Conservation (phyloP, 2,797 vertebrate genomes). For the Toxotes lorentzi region DNA sequence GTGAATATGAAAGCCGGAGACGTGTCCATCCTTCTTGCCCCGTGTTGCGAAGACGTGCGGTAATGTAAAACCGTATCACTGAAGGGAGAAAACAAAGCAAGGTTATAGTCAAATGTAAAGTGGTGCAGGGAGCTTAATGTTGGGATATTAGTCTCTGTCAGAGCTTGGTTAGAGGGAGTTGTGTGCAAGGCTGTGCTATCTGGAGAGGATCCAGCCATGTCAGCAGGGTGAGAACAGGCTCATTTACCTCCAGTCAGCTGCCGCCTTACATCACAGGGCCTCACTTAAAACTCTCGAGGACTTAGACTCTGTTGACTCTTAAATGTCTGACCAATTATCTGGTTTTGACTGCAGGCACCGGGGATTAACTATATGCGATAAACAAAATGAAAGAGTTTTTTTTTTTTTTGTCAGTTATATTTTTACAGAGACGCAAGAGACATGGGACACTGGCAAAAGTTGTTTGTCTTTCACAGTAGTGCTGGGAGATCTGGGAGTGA, state of each 20-base stretch:
- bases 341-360: constrained; percentile 18
- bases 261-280: constrained; percentile 64
- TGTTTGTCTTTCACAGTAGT: constrained; percentile 38
- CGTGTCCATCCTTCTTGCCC: constrained; percentile 28
- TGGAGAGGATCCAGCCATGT: constrained; percentile 77
- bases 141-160: constrained; percentile 80
- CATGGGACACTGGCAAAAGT: constrained; percentile 14
- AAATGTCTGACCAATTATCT: constrained; percentile 44
- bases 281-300: constrained; percentile 53
- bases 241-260: constrained; percentile 74
- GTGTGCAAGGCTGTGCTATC: constrained; percentile 60
- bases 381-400: neutral
- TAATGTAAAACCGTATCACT: constrained; percentile 32
- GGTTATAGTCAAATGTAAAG: constrained; percentile 74
- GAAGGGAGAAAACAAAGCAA: constrained; percentile 56
- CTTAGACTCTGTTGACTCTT: constrained; percentile 41
- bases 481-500: constrained; percentile 33
- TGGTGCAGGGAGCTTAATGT: constrained; percentile 69
- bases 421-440: constrained; percentile 3
- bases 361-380: constrained; percentile 15
- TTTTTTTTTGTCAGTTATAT: neutral
- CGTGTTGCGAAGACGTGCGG: neutral
- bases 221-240: constrained; percentile 75
- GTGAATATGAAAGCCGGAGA: constrained; percentile 67
- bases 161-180: constrained; percentile 54